These are phyloP conservation scores for Luscinia luscinia DNA, from an alignment of 2,797 vertebrate species.

Conservation along the genomic window DNA sequence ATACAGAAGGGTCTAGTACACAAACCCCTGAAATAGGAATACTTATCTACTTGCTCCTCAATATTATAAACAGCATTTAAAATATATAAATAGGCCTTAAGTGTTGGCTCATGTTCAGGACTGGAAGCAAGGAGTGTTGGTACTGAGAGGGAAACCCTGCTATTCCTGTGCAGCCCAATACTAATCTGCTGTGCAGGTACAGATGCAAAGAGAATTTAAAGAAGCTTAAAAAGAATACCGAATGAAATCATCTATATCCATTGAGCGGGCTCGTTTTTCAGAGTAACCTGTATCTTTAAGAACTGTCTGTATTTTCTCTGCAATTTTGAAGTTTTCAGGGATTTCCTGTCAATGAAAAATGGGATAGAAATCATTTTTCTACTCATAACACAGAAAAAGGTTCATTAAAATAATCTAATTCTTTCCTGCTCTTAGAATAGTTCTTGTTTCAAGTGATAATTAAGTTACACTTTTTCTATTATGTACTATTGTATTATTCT, in stretches of 20 bases:
- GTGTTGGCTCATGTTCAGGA: not conserved
- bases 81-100: not conserved
- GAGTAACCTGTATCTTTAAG: conserved; percentile 86
- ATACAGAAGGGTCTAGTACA: not conserved
- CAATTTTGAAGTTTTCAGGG: conserved; percentile 90
- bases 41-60: not conserved
- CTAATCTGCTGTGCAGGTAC: not conserved
- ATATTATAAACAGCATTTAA: not conserved
- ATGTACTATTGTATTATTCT: not conserved
- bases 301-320: conserved; percentile 88
- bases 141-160: not conserved
- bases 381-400: not conserved
- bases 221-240: conserved; percentile 79
- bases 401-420: not conserved
- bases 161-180: not conserved
- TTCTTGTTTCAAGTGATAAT: not conserved
- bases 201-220: not conserved
- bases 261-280: conserved; percentile 91
- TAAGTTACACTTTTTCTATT: not conserved
- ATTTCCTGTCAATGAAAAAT: conserved; percentile 82
- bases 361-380: conserved; percentile 42
- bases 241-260: conserved; percentile 99
- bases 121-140: not conserved
- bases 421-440: not conserved
- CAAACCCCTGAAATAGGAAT: not conserved